Conservation (phyloP, 1,140 invertebrate species). For the Aphis gossypii region DNA sequence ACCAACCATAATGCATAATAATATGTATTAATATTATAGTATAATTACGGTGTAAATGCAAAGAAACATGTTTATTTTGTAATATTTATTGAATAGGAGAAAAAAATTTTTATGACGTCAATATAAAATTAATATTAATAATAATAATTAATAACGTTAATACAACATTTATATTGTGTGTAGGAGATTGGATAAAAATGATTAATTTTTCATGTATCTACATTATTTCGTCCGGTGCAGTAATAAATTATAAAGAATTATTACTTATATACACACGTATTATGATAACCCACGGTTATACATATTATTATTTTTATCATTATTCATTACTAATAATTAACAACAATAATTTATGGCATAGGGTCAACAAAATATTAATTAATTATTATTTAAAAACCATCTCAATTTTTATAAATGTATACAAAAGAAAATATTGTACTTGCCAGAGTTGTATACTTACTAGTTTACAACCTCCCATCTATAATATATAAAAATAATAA, state of each 20-base stretch:
- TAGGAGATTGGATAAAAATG: background rate
- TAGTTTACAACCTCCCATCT: too few relatives aligned
- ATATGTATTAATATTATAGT: background rate
- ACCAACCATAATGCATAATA: background rate
- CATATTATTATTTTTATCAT: background rate
- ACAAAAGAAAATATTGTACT: background rate
- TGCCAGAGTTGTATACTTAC: background rate
- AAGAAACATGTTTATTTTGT: background rate
- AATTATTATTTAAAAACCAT: background rate
- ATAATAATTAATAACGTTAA: conserved; percentile 28
- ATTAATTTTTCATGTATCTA: background rate
- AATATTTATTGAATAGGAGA: background rate
- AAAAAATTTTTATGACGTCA: background rate
- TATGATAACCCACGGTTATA: background rate
- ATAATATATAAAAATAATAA: background rate
- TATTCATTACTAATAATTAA: conserved; percentile 30
- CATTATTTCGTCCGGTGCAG: background rate
- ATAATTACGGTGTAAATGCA: background rate
- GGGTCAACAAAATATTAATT: background rate
- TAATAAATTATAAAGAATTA: background rate
- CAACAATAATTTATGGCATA: background rate
- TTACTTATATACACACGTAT: background rate
- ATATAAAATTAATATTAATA: background rate
- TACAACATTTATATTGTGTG: background rate
- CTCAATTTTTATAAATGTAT: background rate